Evolutionary conservation across 2,888 invertebrate species (phyloP), one percentile per base, ranked within the genome.

Genomic region (Ophion ventricosus): DNA sequence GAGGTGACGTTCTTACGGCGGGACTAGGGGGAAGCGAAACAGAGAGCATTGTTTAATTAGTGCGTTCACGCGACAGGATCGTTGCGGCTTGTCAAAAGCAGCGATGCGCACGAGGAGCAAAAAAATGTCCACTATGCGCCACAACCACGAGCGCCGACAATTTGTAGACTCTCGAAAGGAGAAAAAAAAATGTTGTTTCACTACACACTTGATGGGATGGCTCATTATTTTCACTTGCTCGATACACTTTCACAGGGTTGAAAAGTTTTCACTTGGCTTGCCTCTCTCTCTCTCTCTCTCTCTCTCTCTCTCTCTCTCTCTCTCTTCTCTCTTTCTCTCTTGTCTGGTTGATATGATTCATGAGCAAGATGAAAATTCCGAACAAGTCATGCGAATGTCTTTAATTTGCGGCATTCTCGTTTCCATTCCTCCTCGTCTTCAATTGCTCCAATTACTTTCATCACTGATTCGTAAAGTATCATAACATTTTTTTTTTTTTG

Each of bases 21-120:
- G 54, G n/a, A 29, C 35, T 23, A 29, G 23, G 56, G 64, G 59
- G 20, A n/a, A 57, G 49, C 14, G 66, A 17, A 29, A 40, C 8
- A 43, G 78, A 61, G 59, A 43, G 69, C 43, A 56, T 56, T 69
- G 63, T 78, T 78, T 69, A 82, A 82, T 82, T 74, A 82, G 69
- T 63, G 69, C 82, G 63, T 64, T 59, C 77, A 77, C 59, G 54
- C 64, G 79, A 25, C 72, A 72, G 56, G 64, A 40, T 79, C 64
- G 79, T 64, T 49, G 49, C 49, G 79, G 67, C 25, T 77, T n/a
- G 70, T 26, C 70, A 72, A 49, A 79, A 79, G 25, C 72, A 63
- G 72, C 72, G 56, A 54, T 29, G 14, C 49, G 25, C 57, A 4
- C 26, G 3, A 20, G 35, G 49, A 70, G 23, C 20, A 49, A 43